Evolutionary conservation across 2,888 invertebrate genomes (phyloP), one percentile per base, ranked within the genome.

Genomic region (Choreutis nemorana): DNA sequence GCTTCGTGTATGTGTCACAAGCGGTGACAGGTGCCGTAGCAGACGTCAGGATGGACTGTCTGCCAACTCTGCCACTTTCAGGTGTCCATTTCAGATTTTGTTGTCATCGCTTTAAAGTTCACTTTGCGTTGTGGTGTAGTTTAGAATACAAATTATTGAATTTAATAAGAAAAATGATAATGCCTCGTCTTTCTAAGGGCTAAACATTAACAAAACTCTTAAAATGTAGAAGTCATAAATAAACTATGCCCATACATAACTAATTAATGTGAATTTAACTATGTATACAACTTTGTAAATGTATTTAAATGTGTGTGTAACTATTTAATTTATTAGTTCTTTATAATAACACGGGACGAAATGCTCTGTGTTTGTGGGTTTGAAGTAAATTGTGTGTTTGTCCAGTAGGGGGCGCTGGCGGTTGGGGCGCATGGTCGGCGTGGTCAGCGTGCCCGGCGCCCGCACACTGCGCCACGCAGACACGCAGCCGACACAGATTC

Each of bases 381-480:
- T n/a, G n/a, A n/a, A n/a, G 18, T 18, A 18, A 18, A 18, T 18
- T 18, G 5, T 5, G 8, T 18, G 18, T 18, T 8, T 18, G 18
- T 18, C 18, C 58, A 90, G 91, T 90, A 33, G 85, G 86, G 9
- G 90, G 90, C 39, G 87, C 87, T 0, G 87, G 90, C 5, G 79
- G 82, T 0, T 91, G 91, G 90, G 83, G 84, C n/a, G 70, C 65
- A 24, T 91, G 91, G 91, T 91, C 91, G 24, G 77, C 86, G 29
- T 95, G 94, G 94, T 90, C 91, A 1, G 83, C 87, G 1, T 94
- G 94, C 53, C 90, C 90, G 1, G 87, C 88, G 28, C 94, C 94
- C 0, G 66, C 66, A 27, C 78, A 62, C 36, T 80, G 80, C 37
- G 72, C 75, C 3, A 72, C 77, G 8, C 57, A 71, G 29, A 90